Conservation (phyloP, 2,797 vertebrate species). For the Sebastes vulpes region DNA sequence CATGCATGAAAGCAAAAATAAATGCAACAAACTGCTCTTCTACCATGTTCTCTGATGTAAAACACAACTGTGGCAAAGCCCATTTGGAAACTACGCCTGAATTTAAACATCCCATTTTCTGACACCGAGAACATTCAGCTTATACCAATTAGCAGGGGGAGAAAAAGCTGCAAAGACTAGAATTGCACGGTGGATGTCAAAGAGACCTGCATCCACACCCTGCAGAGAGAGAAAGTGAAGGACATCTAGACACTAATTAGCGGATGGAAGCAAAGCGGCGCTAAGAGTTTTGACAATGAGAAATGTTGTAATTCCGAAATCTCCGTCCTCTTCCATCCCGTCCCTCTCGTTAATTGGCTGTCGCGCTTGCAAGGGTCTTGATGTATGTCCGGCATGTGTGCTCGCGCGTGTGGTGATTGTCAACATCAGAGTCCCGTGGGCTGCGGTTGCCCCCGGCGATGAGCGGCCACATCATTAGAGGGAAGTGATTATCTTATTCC, state of each 20-base stretch:
- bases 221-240: constrained; percentile 19
- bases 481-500: constrained; percentile 58
- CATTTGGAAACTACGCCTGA: background rate
- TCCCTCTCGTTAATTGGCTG: constrained; percentile 66
- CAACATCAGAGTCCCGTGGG: constrained; percentile 55
- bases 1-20: background rate
- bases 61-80: background rate
- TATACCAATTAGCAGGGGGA: constrained; percentile 41
- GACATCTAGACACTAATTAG: constrained; percentile 70
- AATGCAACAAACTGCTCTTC: background rate
- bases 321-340: constrained; percentile 10
- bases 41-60: background rate
- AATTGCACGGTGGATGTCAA: constrained; percentile 47
- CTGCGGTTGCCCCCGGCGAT: constrained; percentile 42
- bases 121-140: background rate
- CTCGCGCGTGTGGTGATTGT: constrained; percentile 39
- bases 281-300: constrained; percentile 65
- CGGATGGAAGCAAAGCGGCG: constrained; percentile 42
- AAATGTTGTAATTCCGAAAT: constrained; percentile 60
- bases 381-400: constrained; percentile 18
- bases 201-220: constrained; percentile 7
- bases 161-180: background rate
- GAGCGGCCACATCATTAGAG: constrained; percentile 65
- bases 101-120: constrained; percentile 17
- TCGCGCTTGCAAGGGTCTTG: constrained; percentile 35